These are phyloP conservation scores for Sebastes steindachneri DNA, from an alignment of 2,797 vertebrate species.

Conservation along the genomic window DNA sequence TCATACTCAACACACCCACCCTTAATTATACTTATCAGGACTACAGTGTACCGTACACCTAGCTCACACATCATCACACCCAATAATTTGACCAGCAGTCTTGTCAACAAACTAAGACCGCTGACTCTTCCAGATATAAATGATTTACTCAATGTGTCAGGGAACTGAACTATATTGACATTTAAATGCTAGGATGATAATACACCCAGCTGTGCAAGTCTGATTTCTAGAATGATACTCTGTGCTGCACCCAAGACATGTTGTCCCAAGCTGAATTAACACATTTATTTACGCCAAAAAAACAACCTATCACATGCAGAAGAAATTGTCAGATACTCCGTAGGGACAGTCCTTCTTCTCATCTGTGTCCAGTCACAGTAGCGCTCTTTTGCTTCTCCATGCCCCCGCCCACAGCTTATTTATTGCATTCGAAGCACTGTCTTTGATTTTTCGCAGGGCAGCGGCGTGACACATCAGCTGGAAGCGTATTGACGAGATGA, in stretches of 20 bases:
- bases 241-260: neutral
- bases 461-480: conserved; percentile 68
- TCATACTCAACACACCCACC: neutral
- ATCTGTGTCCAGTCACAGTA: conserved; percentile 34
- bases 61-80: conserved; percentile 5
- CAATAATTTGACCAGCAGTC: neutral
- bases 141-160: neutral
- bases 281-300: neutral
- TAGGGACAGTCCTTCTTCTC: conserved; percentile 14
- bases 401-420: conserved; percentile 56
- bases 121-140: conserved; percentile 8
- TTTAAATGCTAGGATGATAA: conserved; percentile 9
- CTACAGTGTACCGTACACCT: neutral
- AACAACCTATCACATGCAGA: neutral
- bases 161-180: conserved; percentile 1
- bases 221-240: conserved; percentile 30
- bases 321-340: conserved; percentile 21
- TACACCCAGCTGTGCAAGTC: neutral
- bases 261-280: neutral
- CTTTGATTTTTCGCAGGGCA: conserved; percentile 61
- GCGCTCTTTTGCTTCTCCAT: conserved; percentile 17
- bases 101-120: neutral
- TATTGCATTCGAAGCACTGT: conserved; percentile 56
- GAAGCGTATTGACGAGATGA: conserved; percentile 64
- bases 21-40: neutral